Base-by-base conservation (phyloP, 2,113 vertebrate genomes). In the Stegastes partitus region DNA sequence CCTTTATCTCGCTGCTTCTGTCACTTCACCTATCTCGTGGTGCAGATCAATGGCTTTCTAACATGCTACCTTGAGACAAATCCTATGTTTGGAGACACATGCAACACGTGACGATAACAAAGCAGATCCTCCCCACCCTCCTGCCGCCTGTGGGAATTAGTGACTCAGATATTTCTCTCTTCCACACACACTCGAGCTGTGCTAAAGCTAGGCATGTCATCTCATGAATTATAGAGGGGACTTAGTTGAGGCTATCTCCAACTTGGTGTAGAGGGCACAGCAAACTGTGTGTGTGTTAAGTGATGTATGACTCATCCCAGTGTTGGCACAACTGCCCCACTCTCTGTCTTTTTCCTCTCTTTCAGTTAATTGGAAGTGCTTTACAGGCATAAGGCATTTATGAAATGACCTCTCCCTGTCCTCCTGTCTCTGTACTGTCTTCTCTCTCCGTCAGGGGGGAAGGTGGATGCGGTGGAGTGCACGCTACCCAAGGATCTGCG, bases 401-500 rank as follows among this genome's bases (percentile, higher is more conserved):
- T 51, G 56, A 75, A 87, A 83, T 76, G 68, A 82, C 77, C 81
- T 79, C 65, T 83, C 64, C 51, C 39, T 70, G 65, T 84, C 70
- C 69, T 63, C n/a, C n/a, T 49, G 45, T 62, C 70, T 64, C 67
- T 56, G 62, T 42, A 58, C 28, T 47, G 1, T 64, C 63, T 73
- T 26, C 14, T 72, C 44, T 85, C 76, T 87, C 31, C 67, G 18
- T 47, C 87, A 99, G 98, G 98, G 64, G 98, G 98, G 0, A 96
- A 95, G 64, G 95, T 99, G 15, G 98, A 99, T 71, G 98, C 97
- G n/a, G 91, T 99, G 75, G 95, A 98, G 72, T 99, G 98, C 87
- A 99, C 97, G 23, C 94, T 99, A 22, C 98, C 98, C 16, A 99
- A 99, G 90, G 97, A 99, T 81, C 96, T 99, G 91, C 95, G 97